Base-by-base conservation (phyloP, 2,888 invertebrate genomes). In the Synanthedon vespiformis region DNA sequence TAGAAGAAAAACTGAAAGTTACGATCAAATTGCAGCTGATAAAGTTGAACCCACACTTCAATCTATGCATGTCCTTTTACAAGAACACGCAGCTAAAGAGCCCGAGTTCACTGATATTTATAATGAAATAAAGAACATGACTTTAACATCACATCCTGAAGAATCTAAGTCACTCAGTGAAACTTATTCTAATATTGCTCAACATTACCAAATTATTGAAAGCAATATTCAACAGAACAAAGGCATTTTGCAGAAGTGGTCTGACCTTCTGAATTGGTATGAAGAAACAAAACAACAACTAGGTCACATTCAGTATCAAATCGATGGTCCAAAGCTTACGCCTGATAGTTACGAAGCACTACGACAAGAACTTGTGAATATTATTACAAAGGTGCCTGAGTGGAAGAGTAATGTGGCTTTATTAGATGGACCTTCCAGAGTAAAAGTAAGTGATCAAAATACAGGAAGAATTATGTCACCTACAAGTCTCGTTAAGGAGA, bases 11-110 rank as follows among this genome's bases (percentile, higher is more conserved):
- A 89, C 93, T 18, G 91, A 91, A 49, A 92, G 94, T 64, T 92
- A 94, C 53, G 94, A 94, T 69, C 94, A 95, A 72, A 91, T 97
- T 1, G 90, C 91, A 59, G 90, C 94, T 0, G 95, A 95, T 65
- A 93, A 94, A 71, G 93, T 97, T 0, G 95, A 95, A 64, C 89
- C 91, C 0, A 91, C 92, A 40, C 77, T 96, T 11, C 94, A 95
- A 67, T 91, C 92, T 0, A 90, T 95, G 61, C 94, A 96, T 72
- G 91, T 92, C 0, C 83, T 96, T 22, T 84, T 94, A 53, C 94
- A 95, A 75, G 97, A 97, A 67, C 94, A 95, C 70, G 92, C 93
- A 2, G 94, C 95, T 49, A 94, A 95, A 65, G 93, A 94, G 63
- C 91, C 94, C 0, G 89, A 89, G 49, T 94, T 96, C 60, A 90